Conservation (phyloP, 2,888 invertebrate species). For the Stictocephala bisonia region DNA sequence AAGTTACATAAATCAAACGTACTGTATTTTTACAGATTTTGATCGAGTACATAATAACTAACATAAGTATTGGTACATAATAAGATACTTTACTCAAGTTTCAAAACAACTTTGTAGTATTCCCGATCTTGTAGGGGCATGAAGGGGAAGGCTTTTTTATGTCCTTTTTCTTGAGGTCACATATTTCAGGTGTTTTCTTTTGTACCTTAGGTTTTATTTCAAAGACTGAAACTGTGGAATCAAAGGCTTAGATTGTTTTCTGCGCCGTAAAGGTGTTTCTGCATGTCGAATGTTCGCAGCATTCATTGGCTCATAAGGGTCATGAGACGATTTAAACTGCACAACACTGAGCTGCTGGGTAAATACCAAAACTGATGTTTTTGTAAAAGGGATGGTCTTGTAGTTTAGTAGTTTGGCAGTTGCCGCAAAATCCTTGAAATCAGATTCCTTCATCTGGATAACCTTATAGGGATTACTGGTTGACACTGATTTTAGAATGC, state of each 20-base stretch:
- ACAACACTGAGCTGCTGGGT: neutral
- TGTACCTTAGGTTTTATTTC: slow-evolving; percentile 6
- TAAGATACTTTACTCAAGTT: no score
- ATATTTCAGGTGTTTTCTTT: neutral
- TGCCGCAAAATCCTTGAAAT: slow-evolving; percentile 1
- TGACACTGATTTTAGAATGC: neutral
- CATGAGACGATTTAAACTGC: slow-evolving; percentile 11
- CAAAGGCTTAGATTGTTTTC: neutral
- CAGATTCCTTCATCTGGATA: slow-evolving; percentile 2
- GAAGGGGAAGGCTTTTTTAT: neutral
- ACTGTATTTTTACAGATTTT: no score
- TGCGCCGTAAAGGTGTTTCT: neutral
- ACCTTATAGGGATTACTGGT: neutral
- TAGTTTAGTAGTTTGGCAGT: slow-evolving; percentile 15
- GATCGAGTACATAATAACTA: no score
- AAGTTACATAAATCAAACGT: no score
- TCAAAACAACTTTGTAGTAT: slow-evolving; percentile 18
- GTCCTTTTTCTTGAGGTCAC: slow-evolving; percentile 16
- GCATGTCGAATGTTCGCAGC: neutral
- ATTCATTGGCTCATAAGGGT: slow-evolving; percentile 5
- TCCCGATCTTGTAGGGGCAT: slow-evolving; percentile 19
- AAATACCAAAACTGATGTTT: neutral
- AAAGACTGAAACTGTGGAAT: neutral
- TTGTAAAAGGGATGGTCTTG: neutral
- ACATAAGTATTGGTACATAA: no score